Percentiles rank a stretch among this genome's conserved stretches.
Evolutionary conservation across 2,888 invertebrate genomes (phyloP).

Genomic region (Leptodirus hochenwartii): DNA sequence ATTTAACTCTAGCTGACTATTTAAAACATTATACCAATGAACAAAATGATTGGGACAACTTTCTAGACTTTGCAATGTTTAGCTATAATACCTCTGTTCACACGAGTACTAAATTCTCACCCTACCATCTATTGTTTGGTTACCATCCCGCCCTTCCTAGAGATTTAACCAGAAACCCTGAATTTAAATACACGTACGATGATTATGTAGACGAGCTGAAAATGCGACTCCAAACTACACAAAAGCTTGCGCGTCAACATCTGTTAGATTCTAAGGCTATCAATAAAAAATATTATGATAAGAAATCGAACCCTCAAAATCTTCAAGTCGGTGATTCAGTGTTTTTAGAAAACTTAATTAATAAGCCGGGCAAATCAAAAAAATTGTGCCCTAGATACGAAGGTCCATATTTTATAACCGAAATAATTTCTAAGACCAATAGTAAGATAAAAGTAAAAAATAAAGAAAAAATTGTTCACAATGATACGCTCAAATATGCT

Average conservation of each 20-base stretch:
- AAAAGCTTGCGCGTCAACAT: constrained; percentile 9
- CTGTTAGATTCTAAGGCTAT: constrained; percentile 8
- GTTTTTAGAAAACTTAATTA: constrained; percentile 6
- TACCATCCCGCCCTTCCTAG: constrained; percentile 10
- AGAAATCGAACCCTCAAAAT: constrained; percentile 7
- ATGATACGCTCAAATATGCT: constrained; percentile 3
- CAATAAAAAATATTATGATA: constrained; percentile 10
- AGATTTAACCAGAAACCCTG: constrained; percentile 6
- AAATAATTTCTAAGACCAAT: constrained; percentile 9
- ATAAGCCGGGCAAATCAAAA: constrained; percentile 8
- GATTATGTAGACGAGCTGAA: constrained; percentile 4
- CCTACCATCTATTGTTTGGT: constrained; percentile 11
- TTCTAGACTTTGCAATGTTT: constrained; percentile 10
- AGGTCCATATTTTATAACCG: constrained; percentile 10
- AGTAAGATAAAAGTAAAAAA: constrained; percentile 7
- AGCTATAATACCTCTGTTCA: constrained; percentile 10
- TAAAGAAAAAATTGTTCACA: constrained; percentile 5
- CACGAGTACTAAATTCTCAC: constrained; percentile 9
- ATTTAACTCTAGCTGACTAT: constrained; percentile 7
- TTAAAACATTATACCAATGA: constrained; percentile 9
- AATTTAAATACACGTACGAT: constrained; percentile 6
- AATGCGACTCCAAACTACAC: constrained; percentile 4
- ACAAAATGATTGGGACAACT: constrained; percentile 9
- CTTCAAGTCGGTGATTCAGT: constrained; percentile 9
- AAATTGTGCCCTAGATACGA: constrained; percentile 8